Evolutionary conservation across 2,797 vertebrate species (phyloP).

Genomic region (Liparis tanakae): DNA sequence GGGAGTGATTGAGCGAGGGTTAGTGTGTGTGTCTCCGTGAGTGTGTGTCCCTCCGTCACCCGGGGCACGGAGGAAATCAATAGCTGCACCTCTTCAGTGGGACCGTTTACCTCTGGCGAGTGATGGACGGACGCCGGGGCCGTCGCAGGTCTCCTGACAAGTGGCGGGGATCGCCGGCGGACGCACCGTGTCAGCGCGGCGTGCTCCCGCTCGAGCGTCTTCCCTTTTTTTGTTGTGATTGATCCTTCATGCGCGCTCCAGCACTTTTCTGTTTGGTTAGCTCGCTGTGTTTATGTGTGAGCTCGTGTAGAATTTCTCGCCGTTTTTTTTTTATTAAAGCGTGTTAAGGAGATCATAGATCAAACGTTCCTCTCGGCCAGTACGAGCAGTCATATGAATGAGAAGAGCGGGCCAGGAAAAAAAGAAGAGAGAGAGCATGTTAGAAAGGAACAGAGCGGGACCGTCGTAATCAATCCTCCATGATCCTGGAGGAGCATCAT

Average conservation of each 20-base stretch:
- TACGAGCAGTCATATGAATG: conserved; percentile 22
- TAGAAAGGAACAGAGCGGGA: conserved; percentile 56
- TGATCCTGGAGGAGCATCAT: conserved; percentile 74
- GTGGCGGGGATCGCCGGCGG: conserved; percentile 29
- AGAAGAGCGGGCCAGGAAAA: conserved; percentile 36
- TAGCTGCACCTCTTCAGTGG: conserved; percentile 66
- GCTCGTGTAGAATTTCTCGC: conserved; percentile 11
- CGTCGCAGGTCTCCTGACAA: conserved; percentile 56
- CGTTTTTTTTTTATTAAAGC: conserved; percentile 11
- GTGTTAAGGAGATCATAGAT: conserved; percentile 33
- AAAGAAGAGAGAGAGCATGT: conserved; percentile 52
- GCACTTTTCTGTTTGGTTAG: conserved; percentile 13
- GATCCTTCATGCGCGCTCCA: conserved; percentile 14
- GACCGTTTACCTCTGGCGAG: conserved; percentile 71
- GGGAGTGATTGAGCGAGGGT: conserved; percentile 47
- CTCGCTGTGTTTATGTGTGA: conserved; percentile 5
- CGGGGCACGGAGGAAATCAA: conserved; percentile 67
- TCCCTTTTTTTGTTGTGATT: conserved; percentile 22
- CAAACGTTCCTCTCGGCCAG: conserved; percentile 61
- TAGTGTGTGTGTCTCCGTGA: conserved; percentile 31
- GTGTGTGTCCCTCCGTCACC: conserved; percentile 57
- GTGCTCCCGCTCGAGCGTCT: conserved; percentile 28
- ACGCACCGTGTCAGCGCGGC: conserved; percentile 19
- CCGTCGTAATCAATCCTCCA: conserved; percentile 76
- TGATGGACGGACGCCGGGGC: conserved; percentile 64